Evolutionary conservation across 2,113 vertebrate genomes (phyloP).

Genomic region (Platichthys stellatus): DNA sequence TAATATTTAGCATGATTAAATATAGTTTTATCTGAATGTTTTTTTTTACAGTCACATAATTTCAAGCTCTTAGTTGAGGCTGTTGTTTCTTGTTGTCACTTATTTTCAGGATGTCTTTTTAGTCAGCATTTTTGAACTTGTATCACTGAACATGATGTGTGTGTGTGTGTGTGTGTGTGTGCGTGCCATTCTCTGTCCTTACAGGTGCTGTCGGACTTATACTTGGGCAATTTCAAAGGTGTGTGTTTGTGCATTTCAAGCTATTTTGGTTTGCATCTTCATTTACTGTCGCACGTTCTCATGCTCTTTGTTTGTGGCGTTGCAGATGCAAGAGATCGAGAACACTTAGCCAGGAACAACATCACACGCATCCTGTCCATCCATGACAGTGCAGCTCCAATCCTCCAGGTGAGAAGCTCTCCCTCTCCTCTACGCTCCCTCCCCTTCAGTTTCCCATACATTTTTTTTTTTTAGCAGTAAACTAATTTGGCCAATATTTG

Average conservation of each 20-base stretch:
- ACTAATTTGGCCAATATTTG: not conserved
- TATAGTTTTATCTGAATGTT: too few species aligned
- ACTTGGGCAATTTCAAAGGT: slow-evolving; percentile 97
- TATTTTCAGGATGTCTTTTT: slow-evolving; percentile 8
- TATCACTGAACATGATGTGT: slow-evolving; percentile 8
- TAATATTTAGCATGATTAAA: not conserved
- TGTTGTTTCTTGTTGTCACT: not conserved
- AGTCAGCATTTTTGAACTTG: not conserved
- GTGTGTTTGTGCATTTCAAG: slow-evolving; percentile 30
- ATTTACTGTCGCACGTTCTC: not conserved
- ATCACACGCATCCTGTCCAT: slow-evolving; percentile 94
- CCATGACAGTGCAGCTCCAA: slow-evolving; percentile 90
- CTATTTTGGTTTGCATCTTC: not conserved
- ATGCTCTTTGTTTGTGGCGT: not conserved
- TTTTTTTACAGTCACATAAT: not conserved
- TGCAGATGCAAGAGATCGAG: slow-evolving; percentile 90
- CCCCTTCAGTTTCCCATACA: slow-evolving; percentile 4
- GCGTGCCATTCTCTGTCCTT: not conserved
- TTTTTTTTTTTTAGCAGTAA: not conserved
- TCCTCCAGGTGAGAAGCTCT: slow-evolving; percentile 87
- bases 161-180: not conserved
- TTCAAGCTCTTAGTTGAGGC: not conserved
- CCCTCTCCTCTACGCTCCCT: not conserved
- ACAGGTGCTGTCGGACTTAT: slow-evolving; percentile 93
- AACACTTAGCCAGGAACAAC: slow-evolving; percentile 91